These are phyloP conservation scores for Eulacestoma nigropectus DNA, from an alignment of 2,113 vertebrate species.

Conservation along the genomic window DNA sequence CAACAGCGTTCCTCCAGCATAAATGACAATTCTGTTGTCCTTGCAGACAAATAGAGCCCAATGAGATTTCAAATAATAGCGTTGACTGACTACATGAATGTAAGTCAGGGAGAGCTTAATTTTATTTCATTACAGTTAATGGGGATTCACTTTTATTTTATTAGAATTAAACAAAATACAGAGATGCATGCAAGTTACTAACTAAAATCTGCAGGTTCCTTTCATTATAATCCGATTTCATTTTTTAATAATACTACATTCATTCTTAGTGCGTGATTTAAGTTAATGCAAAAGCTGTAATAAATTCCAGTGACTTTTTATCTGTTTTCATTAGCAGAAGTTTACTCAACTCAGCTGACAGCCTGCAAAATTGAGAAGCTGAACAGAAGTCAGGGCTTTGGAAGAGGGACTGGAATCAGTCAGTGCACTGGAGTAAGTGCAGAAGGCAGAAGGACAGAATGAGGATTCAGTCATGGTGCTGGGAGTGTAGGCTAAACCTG, in stretches of 20 bases:
- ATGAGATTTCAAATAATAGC: slow-evolving; percentile 17
- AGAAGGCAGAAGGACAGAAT: neutral
- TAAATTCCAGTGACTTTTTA: slow-evolving; percentile 18
- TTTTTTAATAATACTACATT: neutral
- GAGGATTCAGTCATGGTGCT: neutral
- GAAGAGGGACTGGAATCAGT: neutral
- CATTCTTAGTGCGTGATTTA: neutral
- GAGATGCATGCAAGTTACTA: neutral
- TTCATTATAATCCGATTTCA: slow-evolving; percentile 5
- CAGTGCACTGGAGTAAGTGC: neutral
- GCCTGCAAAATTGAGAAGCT: neutral
- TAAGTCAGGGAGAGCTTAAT: neutral
- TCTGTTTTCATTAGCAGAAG: slow-evolving; percentile 49
- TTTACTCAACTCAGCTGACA: slow-evolving; percentile 23
- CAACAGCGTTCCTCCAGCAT: neutral
- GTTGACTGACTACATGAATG: neutral
- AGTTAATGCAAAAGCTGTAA: slow-evolving; percentile 13
- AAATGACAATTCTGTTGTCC: slow-evolving; percentile 18
- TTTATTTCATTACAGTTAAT: slow-evolving; percentile 23
- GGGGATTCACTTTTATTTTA: slow-evolving; percentile 15
- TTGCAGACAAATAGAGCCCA: neutral
- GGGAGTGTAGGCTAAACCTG: fast-evolving
- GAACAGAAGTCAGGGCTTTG: neutral
- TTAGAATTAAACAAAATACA: slow-evolving; percentile 27
- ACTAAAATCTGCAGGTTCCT: slow-evolving; percentile 25